phyloP scores from a whole-genome alignment of 2,888 invertebrate species.

The Drosophila ezoana region DNA sequence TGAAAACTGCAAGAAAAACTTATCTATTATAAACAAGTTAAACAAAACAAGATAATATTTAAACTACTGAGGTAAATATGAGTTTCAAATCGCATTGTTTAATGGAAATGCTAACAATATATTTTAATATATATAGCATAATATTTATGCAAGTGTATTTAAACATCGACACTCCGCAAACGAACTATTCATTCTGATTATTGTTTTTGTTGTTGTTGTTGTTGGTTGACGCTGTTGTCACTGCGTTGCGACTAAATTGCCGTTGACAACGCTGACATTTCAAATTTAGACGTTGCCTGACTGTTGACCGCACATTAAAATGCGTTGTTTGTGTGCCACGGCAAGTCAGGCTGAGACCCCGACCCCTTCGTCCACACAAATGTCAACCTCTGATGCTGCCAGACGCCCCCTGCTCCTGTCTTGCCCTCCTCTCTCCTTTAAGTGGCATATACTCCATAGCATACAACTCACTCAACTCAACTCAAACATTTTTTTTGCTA shows the following conservation, averaged over 20 bases:
- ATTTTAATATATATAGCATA: background rate
- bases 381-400: slow-evolving; percentile 19
- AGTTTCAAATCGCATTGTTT: too few relatives aligned
- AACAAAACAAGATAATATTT: too few relatives aligned
- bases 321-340: slow-evolving; percentile 73
- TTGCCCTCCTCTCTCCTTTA: background rate
- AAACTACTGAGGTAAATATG: too few relatives aligned
- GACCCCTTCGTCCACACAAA: slow-evolving; percentile 16
- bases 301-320: slow-evolving; percentile 78
- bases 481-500: slow-evolving; percentile 34
- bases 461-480: slow-evolving; percentile 35
- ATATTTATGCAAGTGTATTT: slow-evolving; percentile 13
- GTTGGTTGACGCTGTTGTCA: slow-evolving; percentile 37
- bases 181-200: slow-evolving; percentile 10
- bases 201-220: slow-evolving; percentile 27
- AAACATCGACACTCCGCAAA: background rate
- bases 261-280: slow-evolving; percentile 76
- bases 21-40: too few relatives aligned
- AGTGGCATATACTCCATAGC: slow-evolving; percentile 20
- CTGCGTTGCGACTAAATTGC: slow-evolving; percentile 52
- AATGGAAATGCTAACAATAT: background rate
- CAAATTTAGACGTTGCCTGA: slow-evolving; percentile 76
- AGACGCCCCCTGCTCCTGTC: background rate
- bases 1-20: too few relatives aligned
- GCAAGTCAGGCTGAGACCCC: slow-evolving; percentile 41